Conservation (phyloP, 1,140 invertebrate species). For the Panagrolaimus sp. region DNA sequence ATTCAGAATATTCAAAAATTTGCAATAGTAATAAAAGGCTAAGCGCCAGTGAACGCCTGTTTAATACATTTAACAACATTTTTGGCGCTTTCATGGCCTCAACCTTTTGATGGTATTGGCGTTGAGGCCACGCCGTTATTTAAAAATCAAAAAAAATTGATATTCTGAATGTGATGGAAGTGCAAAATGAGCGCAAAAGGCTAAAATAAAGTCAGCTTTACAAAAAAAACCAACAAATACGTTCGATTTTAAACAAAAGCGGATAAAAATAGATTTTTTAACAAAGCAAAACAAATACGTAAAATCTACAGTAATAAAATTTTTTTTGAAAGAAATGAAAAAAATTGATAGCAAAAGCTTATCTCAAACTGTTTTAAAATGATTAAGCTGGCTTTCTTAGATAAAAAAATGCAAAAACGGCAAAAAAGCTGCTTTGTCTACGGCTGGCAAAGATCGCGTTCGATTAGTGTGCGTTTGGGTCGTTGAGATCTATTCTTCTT, state of each 20-base stretch:
- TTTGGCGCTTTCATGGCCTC: not conserved
- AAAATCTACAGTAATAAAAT: not conserved
- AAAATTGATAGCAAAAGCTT: not conserved
- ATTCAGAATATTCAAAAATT: conserved; percentile 24
- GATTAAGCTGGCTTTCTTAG: too few relatives aligned
- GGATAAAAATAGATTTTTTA: not conserved
- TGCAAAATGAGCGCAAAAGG: not conserved
- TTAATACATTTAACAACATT: not conserved
- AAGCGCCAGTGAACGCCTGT: not conserved
- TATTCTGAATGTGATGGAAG: not conserved
- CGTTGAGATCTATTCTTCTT: not conserved
- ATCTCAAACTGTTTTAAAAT: not conserved
- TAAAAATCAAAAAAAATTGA: not conserved
- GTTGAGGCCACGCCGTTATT: conserved; percentile 11
- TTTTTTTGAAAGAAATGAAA: not conserved
- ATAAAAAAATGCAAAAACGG: not conserved
- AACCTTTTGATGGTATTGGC: conserved; percentile 8
- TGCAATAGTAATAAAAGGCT: conserved; percentile 6
- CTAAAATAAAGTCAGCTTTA: not conserved
- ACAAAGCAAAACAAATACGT: conserved; percentile 4
- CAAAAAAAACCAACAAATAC: not conserved
- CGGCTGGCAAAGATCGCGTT: conserved; percentile 8
- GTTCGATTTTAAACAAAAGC: not conserved
- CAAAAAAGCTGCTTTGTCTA: not conserved
- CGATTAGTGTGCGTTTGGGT: not conserved